Conservation (phyloP, 2,888 invertebrate genomes). For the Pollenia amentaria region DNA sequence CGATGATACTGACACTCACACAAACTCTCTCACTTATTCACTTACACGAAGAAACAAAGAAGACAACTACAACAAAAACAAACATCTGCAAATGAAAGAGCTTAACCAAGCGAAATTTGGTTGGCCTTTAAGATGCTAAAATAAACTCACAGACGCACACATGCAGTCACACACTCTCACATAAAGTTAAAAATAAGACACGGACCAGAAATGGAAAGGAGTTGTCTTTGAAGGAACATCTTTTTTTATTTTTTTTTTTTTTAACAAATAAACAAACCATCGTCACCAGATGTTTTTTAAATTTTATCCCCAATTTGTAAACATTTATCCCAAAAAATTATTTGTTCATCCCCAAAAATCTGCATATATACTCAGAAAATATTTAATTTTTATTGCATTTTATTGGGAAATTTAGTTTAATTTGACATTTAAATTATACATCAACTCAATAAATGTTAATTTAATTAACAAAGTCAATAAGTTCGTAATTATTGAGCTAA, state of each 20-base stretch:
- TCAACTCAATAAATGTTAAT: no score
- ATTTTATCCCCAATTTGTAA: no score
- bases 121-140: slow-evolving; percentile 59
- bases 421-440: no score
- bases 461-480: no score
- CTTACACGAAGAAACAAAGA: not conserved
- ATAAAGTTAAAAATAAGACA: not conserved
- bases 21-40: slow-evolving; percentile 14
- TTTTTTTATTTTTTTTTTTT: not conserved
- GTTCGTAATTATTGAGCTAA: no score
- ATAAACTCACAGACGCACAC: slow-evolving; percentile 21
- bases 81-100: slow-evolving; percentile 35
- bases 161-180: not conserved
- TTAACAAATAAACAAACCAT: slow-evolving; percentile 42
- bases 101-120: slow-evolving; percentile 59
- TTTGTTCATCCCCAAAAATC: no score
- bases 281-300: not conserved
- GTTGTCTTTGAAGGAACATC: not conserved
- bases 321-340: no score
- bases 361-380: no score
- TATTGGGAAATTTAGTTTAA: no score
- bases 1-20: slow-evolving; percentile 33
- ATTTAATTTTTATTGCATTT: no score
- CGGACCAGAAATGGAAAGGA: slow-evolving; percentile 21
- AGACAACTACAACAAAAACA: not conserved